phyloP scores from a whole-genome alignment of 2,888 invertebrate species.

The Macrosiphum euphorbiae region DNA sequence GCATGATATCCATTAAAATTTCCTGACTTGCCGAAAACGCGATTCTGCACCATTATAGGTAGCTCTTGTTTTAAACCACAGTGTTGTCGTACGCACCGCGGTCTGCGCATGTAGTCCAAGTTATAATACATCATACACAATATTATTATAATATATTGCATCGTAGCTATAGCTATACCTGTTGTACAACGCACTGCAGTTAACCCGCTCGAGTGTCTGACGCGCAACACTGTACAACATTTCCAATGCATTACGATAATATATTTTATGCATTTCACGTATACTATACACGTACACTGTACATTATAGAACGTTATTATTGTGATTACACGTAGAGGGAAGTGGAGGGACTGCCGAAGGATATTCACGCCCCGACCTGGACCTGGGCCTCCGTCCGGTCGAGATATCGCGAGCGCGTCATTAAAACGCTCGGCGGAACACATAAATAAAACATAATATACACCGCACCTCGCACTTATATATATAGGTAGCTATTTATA shows the following conservation, averaged over 20 bases:
- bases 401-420: constrained; percentile 21
- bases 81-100: too few species aligned
- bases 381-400: constrained; percentile 21
- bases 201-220: not conserved
- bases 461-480: not conserved
- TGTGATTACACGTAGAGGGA: not conserved
- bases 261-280: not conserved
- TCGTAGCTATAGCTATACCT: too few species aligned
- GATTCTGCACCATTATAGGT: too few species aligned
- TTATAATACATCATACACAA: too few species aligned
- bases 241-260: not conserved
- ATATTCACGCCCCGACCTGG: constrained; percentile 54
- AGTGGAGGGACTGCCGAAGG: constrained; percentile 33
- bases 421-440: constrained; percentile 18
- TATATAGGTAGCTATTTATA: not conserved
- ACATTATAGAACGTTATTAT: not conserved
- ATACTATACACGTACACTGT: not conserved
- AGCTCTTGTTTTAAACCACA: too few species aligned
- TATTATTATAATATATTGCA: too few species aligned
- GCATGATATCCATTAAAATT: too few species aligned
- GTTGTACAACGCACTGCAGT: not conserved
- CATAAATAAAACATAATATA: constrained; percentile 51
- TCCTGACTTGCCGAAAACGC: too few species aligned
- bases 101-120: too few species aligned
- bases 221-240: not conserved